Conservation (phyloP, 2,888 invertebrate genomes). For the Ceraclea dissimilis region DNA sequence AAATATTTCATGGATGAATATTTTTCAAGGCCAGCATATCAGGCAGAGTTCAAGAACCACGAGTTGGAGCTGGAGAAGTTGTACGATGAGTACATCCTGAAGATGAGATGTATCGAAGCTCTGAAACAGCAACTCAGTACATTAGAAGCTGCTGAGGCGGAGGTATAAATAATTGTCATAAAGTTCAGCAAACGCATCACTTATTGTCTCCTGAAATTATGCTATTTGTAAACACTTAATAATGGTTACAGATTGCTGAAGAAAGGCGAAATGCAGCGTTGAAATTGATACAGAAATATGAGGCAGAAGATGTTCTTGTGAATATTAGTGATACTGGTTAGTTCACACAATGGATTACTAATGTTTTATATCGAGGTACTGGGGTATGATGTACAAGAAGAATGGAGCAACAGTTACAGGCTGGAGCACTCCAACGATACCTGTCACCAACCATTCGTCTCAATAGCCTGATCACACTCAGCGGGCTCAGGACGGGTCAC, state of each 20-base stretch:
- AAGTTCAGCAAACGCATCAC: too few species aligned
- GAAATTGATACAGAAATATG: conserved; percentile 49
- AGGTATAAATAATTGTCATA: conserved; percentile 32
- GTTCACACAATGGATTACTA: too few species aligned
- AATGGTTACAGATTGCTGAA: conserved; percentile 52
- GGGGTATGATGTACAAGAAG: too few species aligned
- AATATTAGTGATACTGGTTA: conserved; percentile 44
- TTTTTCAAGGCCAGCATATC: conserved; percentile 73
- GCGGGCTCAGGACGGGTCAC: too few species aligned
- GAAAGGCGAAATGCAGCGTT: conserved; percentile 57
- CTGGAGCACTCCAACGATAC: too few species aligned
- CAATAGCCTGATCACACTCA: too few species aligned
- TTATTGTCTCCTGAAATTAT: background rate
- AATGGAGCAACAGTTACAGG: too few species aligned
- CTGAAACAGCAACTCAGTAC: conserved; percentile 82
- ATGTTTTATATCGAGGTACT: background rate
- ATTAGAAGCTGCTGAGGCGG: conserved; percentile 68
- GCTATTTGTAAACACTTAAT: too few species aligned
- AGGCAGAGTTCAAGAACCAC: conserved; percentile 88
- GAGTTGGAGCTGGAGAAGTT: conserved; percentile 78
- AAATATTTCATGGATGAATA: too few species aligned
- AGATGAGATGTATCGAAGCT: conserved; percentile 82
- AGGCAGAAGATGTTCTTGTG: conserved; percentile 47
- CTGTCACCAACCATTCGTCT: too few species aligned
- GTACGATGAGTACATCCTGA: conserved; percentile 81